Percentiles rank a stretch among this genome's conserved stretches.
These are phyloP conservation scores for Ganaspis sp. DNA, from an alignment of 1,140 invertebrate species.

Conservation along the genomic window DNA sequence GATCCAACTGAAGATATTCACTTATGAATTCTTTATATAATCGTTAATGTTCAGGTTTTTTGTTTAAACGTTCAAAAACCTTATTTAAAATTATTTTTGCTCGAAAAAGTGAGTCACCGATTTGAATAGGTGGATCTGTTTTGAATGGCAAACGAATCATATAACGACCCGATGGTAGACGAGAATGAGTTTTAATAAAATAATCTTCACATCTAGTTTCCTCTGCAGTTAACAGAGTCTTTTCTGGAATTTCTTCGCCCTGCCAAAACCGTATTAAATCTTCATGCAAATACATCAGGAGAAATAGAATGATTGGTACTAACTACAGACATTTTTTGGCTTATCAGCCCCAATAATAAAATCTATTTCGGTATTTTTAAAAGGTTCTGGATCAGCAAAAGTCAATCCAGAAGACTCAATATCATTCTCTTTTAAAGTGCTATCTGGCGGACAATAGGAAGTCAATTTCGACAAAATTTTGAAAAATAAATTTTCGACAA, in stretches of 20 bases:
- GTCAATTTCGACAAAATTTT: conserved; percentile 16
- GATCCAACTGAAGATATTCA: too few relatives aligned
- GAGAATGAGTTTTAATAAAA: not conserved
- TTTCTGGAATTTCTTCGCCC: not conserved
- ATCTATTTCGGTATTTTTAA: not conserved
- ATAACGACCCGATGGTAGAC: not conserved
- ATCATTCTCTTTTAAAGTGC: not conserved
- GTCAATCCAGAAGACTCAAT: conserved; percentile 29
- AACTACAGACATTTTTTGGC: not conserved
- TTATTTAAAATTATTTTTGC: not conserved
- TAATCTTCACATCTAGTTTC: not conserved
- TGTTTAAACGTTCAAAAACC: not conserved
- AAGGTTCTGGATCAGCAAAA: conserved; percentile 33
- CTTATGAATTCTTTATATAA: too few relatives aligned
- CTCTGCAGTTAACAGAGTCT: not conserved
- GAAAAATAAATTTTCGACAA: too few relatives aligned
- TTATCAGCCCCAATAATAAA: conserved; percentile 41
- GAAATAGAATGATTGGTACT: not conserved
- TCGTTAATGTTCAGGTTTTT: too few relatives aligned
- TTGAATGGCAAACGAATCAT: not conserved
- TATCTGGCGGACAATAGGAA: conserved; percentile 28
- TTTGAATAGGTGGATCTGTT: not conserved
- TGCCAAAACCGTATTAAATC: not conserved
- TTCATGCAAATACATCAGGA: not conserved
- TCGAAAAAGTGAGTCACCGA: not conserved